Conservation (phyloP, 1,140 invertebrate genomes). For the Ylistrum balloti region DNA sequence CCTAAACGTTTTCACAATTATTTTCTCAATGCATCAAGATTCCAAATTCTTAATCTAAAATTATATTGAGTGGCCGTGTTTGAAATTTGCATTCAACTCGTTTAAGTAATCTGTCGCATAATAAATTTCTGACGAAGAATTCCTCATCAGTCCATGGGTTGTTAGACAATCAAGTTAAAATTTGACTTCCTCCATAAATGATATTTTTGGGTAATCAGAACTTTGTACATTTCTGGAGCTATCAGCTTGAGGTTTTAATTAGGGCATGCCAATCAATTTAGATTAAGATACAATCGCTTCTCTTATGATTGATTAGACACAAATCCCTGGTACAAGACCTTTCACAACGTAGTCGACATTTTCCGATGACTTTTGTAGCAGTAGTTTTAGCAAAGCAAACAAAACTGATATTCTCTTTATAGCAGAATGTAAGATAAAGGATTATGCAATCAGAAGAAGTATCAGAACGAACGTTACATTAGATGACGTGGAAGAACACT, state of each 20-base stretch:
- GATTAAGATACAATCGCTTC: neutral
- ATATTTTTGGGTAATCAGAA: neutral
- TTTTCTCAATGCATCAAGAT: neutral
- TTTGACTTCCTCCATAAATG: neutral
- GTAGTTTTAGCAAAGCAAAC: no score
- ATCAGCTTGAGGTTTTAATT: slow-evolving; percentile 28
- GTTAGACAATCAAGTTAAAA: neutral
- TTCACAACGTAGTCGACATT: neutral
- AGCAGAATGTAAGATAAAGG: no score
- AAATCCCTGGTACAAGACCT: neutral
- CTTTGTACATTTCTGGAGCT: neutral
- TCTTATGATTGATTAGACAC: neutral
- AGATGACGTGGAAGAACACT: no score
- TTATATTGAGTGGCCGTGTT: no score
- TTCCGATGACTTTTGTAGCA: neutral
- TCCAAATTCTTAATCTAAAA: neutral
- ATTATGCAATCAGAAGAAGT: no score
- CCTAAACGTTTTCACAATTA: no score
- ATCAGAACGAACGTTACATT: no score
- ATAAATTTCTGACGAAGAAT: neutral
- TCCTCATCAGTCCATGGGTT: neutral
- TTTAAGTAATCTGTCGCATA: neutral
- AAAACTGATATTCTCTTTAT: no score
- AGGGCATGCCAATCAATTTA: neutral
- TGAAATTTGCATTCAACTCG: neutral